These are phyloP conservation scores for Melinaea marsaeus DNA, from an alignment of 2,888 invertebrate genomes.

Conservation along the genomic window DNA sequence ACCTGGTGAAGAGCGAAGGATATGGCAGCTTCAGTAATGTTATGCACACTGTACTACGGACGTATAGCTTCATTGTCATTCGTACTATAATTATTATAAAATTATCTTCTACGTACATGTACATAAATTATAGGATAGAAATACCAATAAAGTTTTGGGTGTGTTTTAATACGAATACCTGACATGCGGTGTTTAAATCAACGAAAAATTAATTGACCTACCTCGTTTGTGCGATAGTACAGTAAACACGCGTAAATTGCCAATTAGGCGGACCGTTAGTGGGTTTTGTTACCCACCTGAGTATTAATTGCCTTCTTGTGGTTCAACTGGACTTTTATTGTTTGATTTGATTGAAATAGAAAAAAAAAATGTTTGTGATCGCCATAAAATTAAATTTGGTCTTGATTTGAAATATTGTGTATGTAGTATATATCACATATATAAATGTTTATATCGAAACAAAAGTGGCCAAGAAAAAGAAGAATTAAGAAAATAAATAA, in stretches of 20 bases:
- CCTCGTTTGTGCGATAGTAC: slow-evolving; percentile 35
- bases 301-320: slow-evolving; percentile 9
- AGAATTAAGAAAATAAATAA: not conserved
- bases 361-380: not conserved
- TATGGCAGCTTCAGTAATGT: slow-evolving; percentile 1
- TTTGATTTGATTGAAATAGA: not conserved
- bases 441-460: not conserved
- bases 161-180: slow-evolving; percentile 1
- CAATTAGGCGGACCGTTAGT: slow-evolving; percentile 43
- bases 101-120: too few relatives aligned
- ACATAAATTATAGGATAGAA: too few relatives aligned
- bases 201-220: slow-evolving; percentile 38
- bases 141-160: slow-evolving; percentile 19
- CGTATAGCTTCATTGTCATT: not conserved
- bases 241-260: slow-evolving; percentile 44
- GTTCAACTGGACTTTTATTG: not conserved
- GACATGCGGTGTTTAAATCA: slow-evolving; percentile 27
- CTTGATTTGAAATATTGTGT: too few relatives aligned
- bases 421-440: not conserved
- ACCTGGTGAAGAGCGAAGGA: not conserved
- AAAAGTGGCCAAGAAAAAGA: not conserved
- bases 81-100: too few relatives aligned
- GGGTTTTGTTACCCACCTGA: slow-evolving; percentile 12
- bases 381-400: too few relatives aligned
- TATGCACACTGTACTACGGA: not conserved